Base-by-base conservation (phyloP, 2,113 vertebrate genomes). In the Amphiprion percula region DNA sequence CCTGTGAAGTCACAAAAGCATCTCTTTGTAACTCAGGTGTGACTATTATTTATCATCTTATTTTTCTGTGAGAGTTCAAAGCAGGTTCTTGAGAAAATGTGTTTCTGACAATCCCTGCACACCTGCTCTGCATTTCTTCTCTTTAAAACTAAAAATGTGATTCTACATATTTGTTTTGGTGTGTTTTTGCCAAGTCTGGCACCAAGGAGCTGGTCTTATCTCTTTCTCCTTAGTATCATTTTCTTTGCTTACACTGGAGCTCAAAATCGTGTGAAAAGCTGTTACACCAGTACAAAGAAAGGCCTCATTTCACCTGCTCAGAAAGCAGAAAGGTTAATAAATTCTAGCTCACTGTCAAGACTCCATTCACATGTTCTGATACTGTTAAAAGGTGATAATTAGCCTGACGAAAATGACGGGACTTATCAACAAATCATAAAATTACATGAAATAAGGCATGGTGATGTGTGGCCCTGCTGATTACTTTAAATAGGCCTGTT, bases 311-410 rank as follows among this genome's bases (percentile, higher is more conserved):
- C 12, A 21, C 28, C 58, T 19, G 9, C 37, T 30, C 26, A 47
- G 3, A 62, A 39, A 3, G 23, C 24, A 28, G 1, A 1, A 16
- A 41, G 33, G 55, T 63, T 55, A 64, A 68, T 81, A 68, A 77
- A 59, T 50, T 30, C 1, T 28, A 61, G 17, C 55, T 55, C 49
- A 26, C 3, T 0, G 10, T 63, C 41, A 47, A 23, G 41, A 54
- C 47, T 74, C 60, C 6, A 26, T 47, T 76, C 64, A 61, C 81
- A 39, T 52, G 71, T 80, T 87, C 50, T 72, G 59, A 63, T 62
- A 19, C 52, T 24, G 62, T 65, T 49, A 68, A 74, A 15, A 88
- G 50, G 84, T 59, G 87, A 86, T 84, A 92, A 92, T 85, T 72
- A 68, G 53, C 41, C 76, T 47, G 0, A 68, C 19, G 9, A 77